These are phyloP conservation scores for Donacobius atricapilla DNA, from an alignment of 2,113 vertebrate genomes.

Conservation along the genomic window DNA sequence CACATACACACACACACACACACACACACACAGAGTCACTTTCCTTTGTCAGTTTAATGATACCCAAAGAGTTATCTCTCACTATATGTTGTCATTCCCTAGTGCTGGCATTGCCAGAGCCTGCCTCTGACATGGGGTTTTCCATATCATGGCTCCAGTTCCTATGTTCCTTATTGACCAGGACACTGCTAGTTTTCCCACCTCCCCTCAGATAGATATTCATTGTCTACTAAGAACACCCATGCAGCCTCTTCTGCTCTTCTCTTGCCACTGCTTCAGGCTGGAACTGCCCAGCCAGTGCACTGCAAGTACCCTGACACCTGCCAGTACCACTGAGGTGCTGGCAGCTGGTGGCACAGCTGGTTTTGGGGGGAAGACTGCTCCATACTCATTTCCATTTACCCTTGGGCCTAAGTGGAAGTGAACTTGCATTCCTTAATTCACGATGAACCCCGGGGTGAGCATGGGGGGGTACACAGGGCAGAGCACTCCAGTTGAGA, in stretches of 20 bases:
- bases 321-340: not conserved
- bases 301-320: fast-evolving
- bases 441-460: not conserved
- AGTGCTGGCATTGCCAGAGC: not conserved
- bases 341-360: not conserved
- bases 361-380: not conserved
- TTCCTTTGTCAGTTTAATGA: not conserved
- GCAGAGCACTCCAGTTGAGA: not conserved
- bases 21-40: too few species aligned
- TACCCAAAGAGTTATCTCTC: not conserved
- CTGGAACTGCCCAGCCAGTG: not conserved
- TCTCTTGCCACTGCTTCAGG: fast-evolving
- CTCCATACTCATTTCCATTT: not conserved
- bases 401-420: not conserved
- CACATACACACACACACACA: too few species aligned
- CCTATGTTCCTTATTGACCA: not conserved
- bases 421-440: not conserved
- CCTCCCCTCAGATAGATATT: not conserved
- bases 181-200: not conserved
- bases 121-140: fast-evolving
- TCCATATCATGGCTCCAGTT: not conserved
- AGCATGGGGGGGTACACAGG: fast-evolving
- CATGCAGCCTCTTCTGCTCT: not conserved
- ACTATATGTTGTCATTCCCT: not conserved
- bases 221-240: not conserved